Conservation (phyloP, 1,140 invertebrate species). For the Bombus superbus region DNA sequence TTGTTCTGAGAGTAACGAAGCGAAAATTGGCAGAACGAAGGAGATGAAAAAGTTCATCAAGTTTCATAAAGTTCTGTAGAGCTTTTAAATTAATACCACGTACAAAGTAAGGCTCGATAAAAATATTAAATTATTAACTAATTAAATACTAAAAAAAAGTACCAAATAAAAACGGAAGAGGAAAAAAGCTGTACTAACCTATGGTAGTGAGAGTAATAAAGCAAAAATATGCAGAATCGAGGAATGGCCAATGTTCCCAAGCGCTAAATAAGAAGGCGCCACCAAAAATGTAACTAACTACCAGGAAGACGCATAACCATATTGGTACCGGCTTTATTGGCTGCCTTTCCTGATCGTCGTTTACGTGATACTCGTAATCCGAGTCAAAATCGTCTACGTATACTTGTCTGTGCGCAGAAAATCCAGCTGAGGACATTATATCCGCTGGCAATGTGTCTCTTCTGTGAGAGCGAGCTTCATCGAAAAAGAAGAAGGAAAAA, state of each 20-base stretch:
- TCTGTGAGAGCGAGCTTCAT: slow-evolving; percentile 74
- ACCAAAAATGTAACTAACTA: slow-evolving; percentile 94
- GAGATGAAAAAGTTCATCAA: no score
- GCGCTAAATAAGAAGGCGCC: slow-evolving; percentile 93
- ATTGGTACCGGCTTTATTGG: slow-evolving; percentile 92
- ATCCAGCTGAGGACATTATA: slow-evolving; percentile 88
- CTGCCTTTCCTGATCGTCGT: slow-evolving; percentile 75
- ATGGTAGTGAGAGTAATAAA: slow-evolving; percentile 98
- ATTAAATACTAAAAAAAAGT: no score
- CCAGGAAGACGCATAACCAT: slow-evolving; percentile 94
- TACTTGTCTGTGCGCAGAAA: slow-evolving; percentile 85
- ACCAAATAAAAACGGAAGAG: no score
- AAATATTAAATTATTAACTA: no score
- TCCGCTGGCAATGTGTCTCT: slow-evolving; percentile 83
- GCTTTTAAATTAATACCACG: no score
- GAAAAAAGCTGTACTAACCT: slow-evolving; percentile 77
- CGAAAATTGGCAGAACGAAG: no score
- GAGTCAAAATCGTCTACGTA: slow-evolving; percentile 84
- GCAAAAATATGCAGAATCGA: slow-evolving; percentile 97
- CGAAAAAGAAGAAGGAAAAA: neutral
- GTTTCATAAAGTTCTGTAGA: no score
- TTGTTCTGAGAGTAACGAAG: no score
- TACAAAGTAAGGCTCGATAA: no score
- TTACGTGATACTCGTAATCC: slow-evolving; percentile 81
- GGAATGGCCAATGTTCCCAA: slow-evolving; percentile 94